phyloP scores from a whole-genome alignment of 2,113 vertebrate genomes.

The Thunnus maccoyii region DNA sequence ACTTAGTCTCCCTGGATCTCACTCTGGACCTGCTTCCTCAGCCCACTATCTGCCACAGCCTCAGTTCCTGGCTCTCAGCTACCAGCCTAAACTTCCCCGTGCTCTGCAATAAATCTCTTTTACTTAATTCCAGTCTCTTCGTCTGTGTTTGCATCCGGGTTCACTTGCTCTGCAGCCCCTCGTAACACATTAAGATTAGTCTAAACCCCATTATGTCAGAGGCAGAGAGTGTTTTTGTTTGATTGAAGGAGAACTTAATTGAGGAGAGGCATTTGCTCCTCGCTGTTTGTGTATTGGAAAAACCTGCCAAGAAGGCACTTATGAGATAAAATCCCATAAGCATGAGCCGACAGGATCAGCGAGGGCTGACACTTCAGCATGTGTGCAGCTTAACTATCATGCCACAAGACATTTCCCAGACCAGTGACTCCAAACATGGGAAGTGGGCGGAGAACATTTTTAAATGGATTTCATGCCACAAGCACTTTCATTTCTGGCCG shows the following conservation, averaged over 20 bases:
- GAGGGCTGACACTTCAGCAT: conserved; percentile 57
- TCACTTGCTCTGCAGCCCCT: no score
- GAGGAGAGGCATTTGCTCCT: conserved; percentile 36
- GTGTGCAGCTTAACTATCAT: conserved; percentile 68
- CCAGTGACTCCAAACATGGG: conserved; percentile 57
- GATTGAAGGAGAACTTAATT: conserved; percentile 66
- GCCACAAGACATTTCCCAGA: conserved; percentile 70
- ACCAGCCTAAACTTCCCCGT: no score
- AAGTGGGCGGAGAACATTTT: conserved; percentile 42
- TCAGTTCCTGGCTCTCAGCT: no score
- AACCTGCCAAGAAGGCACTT: conserved; percentile 72
- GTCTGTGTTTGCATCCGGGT: no score
- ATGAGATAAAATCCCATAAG: conserved; percentile 65
- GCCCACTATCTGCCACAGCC: no score
- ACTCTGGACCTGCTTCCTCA: no score
- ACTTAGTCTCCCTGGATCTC: no score
- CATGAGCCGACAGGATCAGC: conserved; percentile 21
- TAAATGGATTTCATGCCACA: conserved; percentile 74
- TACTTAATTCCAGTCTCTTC: no score
- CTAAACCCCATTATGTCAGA: conserved; percentile 1
- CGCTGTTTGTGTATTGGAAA: conserved; percentile 44
- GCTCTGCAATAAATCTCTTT: no score
- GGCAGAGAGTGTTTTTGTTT: conserved; percentile 38
- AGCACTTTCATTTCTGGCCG: conserved; percentile 69
- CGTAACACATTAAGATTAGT: background rate